A percentile compares a stretch with the other conserved stretches of the same genome.
phyloP scores from a whole-genome alignment of 2,797 vertebrate genomes.

The Huso huso region DNA sequence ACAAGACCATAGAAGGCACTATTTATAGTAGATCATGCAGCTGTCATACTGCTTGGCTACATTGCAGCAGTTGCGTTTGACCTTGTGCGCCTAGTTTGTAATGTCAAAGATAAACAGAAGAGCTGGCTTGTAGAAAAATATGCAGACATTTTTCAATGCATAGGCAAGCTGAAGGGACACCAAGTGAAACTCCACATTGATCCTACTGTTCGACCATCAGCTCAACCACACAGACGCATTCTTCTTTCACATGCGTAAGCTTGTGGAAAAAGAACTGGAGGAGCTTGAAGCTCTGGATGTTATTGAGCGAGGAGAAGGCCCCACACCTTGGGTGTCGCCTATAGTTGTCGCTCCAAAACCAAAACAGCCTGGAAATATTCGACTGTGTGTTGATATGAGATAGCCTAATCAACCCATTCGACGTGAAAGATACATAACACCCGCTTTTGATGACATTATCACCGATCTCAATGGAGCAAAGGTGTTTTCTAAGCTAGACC shows the following conservation, averaged over 20 bases:
- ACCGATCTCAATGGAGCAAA: constrained; percentile 1
- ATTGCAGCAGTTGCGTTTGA: no score
- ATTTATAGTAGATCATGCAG: no score
- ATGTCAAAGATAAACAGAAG: no score
- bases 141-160: background rate
- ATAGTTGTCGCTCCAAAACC: background rate
- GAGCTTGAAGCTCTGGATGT: background rate
- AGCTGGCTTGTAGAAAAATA: no score
- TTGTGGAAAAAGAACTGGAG: background rate
- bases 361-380: background rate
- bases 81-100: no score
- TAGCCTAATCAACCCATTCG: background rate
- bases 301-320: background rate
- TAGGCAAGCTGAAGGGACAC: background rate
- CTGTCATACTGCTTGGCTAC: no score
- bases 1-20: no score
- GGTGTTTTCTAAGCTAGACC: background rate
- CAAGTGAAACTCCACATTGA: background rate
- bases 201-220: background rate
- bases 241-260: background rate
- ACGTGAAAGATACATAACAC: background rate
- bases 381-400: background rate
- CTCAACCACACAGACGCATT: background rate
- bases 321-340: background rate
- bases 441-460: background rate